These are phyloP conservation scores for Oenanthe oenanthe DNA, from an alignment of 2,113 vertebrate genomes.

Conservation along the genomic window DNA sequence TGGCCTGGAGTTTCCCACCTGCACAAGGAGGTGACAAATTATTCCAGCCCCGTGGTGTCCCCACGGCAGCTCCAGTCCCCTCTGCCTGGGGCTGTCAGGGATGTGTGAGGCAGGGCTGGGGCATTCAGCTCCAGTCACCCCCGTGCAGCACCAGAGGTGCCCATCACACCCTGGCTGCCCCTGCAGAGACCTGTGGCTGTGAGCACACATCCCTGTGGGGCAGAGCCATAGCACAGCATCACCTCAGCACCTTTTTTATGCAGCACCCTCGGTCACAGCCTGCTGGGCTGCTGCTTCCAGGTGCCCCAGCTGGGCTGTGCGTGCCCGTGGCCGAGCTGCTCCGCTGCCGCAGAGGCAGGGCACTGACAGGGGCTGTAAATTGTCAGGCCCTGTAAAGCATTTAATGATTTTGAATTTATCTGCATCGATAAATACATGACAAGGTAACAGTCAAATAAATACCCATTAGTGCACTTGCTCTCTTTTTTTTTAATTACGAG, in stretches of 20 bases:
- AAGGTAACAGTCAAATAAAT: constrained; percentile 78
- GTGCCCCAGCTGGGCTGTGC: accelerated
- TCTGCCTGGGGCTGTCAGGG: neutral
- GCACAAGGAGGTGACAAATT: neutral
- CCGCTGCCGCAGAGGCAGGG: neutral
- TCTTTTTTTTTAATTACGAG: constrained; percentile 69
- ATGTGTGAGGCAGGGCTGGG: neutral
- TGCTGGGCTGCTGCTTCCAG: neutral
- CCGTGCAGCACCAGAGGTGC: accelerated
- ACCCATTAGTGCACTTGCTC: constrained; percentile 69
- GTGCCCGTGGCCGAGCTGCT: neutral
- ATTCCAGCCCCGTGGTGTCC: neutral
- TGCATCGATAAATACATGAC: constrained; percentile 77
- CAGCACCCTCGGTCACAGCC: accelerated
- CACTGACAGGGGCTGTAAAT: constrained; percentile 56
- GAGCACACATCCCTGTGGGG: accelerated
- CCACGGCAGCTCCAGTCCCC: neutral
- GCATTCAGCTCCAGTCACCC: neutral
- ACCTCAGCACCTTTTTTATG: neutral
- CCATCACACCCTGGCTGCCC: neutral
- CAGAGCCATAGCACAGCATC: accelerated
- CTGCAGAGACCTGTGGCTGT: neutral
- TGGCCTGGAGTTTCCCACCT: neutral
- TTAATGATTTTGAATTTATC: constrained; percentile 77
- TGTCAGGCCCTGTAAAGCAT: constrained; percentile 64